Conservation (phyloP, 2,797 vertebrate genomes). For the Sparus aurata region DNA sequence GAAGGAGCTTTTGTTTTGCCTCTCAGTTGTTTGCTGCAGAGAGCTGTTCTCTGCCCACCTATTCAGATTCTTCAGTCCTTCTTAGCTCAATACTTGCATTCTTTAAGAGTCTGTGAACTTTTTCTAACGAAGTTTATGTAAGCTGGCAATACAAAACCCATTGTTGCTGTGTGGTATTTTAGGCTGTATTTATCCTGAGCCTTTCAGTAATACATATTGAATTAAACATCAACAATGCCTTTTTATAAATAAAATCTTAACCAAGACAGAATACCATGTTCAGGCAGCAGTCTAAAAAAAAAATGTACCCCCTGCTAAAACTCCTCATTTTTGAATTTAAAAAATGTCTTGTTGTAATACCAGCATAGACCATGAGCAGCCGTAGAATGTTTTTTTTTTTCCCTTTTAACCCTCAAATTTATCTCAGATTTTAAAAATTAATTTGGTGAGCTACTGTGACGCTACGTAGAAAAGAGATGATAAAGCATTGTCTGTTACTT, state of each 20-base stretch:
- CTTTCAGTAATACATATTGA: not conserved
- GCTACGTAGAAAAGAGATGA: not conserved
- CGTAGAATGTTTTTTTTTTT: not conserved
- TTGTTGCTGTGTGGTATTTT: not conserved
- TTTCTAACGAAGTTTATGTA: constrained; percentile 10
- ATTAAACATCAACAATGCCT: not conserved
- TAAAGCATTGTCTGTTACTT: not conserved
- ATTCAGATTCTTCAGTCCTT: constrained; percentile 27
- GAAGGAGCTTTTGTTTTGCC: constrained; percentile 49
- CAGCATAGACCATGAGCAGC: not conserved
- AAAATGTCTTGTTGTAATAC: not conserved
- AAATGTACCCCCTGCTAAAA: not conserved
- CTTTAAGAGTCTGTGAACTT: not conserved
- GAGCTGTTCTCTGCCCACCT: constrained; percentile 23
- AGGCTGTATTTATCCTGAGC: not conserved
- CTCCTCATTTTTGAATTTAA: no score
- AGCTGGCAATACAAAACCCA: not conserved
- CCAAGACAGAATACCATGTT: not conserved
- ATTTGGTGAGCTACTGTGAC: not conserved
- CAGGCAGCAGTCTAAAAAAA: not conserved
- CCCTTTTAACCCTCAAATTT: no score
- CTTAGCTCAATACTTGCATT: constrained; percentile 7
- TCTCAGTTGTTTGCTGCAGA: constrained; percentile 13
- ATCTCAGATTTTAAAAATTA: not conserved
- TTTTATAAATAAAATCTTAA: not conserved